These are phyloP conservation scores for Lamellibrachia luymesi DNA, from an alignment of 1,140 invertebrate species.

Conservation along the genomic window DNA sequence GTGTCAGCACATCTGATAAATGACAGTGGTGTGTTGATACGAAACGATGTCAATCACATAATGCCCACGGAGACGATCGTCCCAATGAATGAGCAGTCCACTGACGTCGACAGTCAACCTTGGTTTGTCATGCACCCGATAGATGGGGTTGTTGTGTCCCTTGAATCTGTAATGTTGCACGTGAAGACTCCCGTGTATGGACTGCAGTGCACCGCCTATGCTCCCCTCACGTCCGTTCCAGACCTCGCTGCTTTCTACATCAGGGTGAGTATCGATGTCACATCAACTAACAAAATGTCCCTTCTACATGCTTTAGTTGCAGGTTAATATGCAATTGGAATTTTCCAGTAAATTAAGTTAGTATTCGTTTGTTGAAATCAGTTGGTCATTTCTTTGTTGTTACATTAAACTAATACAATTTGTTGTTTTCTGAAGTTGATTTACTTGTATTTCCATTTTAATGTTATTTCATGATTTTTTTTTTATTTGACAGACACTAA, in stretches of 20 bases:
- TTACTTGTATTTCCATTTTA: not conserved
- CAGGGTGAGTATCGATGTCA: constrained; percentile 49
- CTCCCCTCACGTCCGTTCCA: constrained; percentile 71
- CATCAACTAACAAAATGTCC: not conserved
- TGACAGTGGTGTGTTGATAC: constrained; percentile 20
- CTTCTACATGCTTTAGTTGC: not conserved
- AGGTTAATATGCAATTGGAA: not conserved
- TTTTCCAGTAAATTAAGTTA: not conserved
- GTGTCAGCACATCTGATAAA: constrained; percentile 49
- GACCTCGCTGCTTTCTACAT: constrained; percentile 79
- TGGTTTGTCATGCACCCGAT: constrained; percentile 86
- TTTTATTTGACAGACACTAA: constrained; percentile 63
- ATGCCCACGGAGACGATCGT: constrained; percentile 60
- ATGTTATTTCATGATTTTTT: not conserved
- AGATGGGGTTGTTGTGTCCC: constrained; percentile 76
- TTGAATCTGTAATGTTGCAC: constrained; percentile 61
- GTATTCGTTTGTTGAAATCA: not conserved
- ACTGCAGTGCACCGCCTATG: constrained; percentile 78
- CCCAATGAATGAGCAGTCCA: constrained; percentile 53
- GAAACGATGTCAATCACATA: constrained; percentile 53
- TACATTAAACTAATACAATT: too few relatives aligned
- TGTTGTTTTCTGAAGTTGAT: too few relatives aligned
- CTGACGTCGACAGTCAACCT: constrained; percentile 51
- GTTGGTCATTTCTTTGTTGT: too few relatives aligned
- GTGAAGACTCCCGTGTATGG: constrained; percentile 81